Base-by-base conservation (phyloP, 2,888 invertebrate genomes). In the Watsonalla cultraria region DNA sequence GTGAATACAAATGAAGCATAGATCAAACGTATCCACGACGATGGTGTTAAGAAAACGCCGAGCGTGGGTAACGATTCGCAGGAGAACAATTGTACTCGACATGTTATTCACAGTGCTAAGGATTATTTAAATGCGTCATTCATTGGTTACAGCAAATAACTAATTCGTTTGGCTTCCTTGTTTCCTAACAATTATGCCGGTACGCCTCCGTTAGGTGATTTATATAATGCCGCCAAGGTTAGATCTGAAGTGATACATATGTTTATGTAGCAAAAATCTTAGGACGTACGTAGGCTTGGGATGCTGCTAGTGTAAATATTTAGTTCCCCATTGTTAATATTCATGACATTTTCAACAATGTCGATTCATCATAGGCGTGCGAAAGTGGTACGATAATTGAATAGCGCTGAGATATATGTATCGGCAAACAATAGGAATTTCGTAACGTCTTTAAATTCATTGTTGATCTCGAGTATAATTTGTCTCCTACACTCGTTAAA, bases 391-490 rank as follows among this genome's bases (percentile, higher is more conserved):
- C 68, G 67, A 61, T 71, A 73, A 77, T 72, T 64, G 58, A 64
- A 60, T 64, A 58, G 53, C 57, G 54, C 59, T 66, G 57, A 61
- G 57, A 65, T 72, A 77, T 77, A 69, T 70, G 68, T 75, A 77
- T 73, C 73, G 66, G 64, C 70, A 76, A 79, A 85, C 84, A 84
- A 84, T 84, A 64, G 68, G 47, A 35, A 51, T 78, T 70, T 79
- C 68, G 80, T 60, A 82, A 83, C 71, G 58, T 72, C 68, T 72
- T 71, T 71, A 74, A 68, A 78, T 77, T 76, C 76, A 77, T 80
- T 74, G 74, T 69, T 78, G 78, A 82, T 82, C 73, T 74, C 64
- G 54, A 61, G 74, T 72, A 83, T 79, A 81, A 81, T 82, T 82
- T 78, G 75, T 81, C 84, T 82, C 82, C 82, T 82, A 83, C 81